These are phyloP conservation scores for Sminthurides bifidus DNA, from an alignment of 1,140 invertebrate species.

Conservation along the genomic window DNA sequence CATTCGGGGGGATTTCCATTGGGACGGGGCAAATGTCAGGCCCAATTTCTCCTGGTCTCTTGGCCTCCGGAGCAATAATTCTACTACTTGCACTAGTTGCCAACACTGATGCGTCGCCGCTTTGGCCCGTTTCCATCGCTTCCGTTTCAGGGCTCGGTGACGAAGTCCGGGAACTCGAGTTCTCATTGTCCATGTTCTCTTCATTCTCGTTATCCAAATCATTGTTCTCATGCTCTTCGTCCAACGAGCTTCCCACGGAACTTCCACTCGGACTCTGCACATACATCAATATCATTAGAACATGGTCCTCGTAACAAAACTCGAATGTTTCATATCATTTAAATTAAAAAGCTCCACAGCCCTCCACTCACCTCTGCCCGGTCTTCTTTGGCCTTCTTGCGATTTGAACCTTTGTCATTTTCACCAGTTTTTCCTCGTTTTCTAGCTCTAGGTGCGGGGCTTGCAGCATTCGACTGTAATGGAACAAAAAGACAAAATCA, in stretches of 20 bases:
- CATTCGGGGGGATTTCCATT: background rate
- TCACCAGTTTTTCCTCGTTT: slow-evolving; percentile 49
- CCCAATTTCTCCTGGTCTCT: slow-evolving; percentile 11
- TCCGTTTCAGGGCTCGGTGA: slow-evolving; percentile 21
- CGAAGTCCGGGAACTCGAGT: slow-evolving; percentile 29
- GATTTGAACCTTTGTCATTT: slow-evolving; percentile 40
- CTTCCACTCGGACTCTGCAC: slow-evolving; percentile 61
- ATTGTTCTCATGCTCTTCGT: slow-evolving; percentile 47
- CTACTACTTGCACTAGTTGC: slow-evolving; percentile 2
- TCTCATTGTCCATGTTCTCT: slow-evolving; percentile 27
- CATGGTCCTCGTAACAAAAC: background rate
- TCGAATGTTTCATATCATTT: slow-evolving; percentile 32
- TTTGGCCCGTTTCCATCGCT: slow-evolving; percentile 39
- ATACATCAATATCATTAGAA: background rate
- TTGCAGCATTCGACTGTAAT: slow-evolving; percentile 45
- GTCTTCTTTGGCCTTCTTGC: slow-evolving; percentile 56
- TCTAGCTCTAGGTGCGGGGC: slow-evolving; percentile 47
- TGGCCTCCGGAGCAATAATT: slow-evolving; percentile 20
- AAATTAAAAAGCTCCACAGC: slow-evolving; percentile 10
- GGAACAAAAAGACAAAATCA: slow-evolving; percentile 6
- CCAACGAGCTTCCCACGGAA: slow-evolving; percentile 42
- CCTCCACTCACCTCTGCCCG: slow-evolving; percentile 41
- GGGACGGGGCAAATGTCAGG: slow-evolving; percentile 2
- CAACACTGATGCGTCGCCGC: slow-evolving; percentile 20
- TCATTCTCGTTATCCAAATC: slow-evolving; percentile 31